Evolutionary conservation across 2,888 invertebrate species (phyloP), one percentile per base, ranked within the genome.

Genomic region (Gasteruption jaculator): DNA sequence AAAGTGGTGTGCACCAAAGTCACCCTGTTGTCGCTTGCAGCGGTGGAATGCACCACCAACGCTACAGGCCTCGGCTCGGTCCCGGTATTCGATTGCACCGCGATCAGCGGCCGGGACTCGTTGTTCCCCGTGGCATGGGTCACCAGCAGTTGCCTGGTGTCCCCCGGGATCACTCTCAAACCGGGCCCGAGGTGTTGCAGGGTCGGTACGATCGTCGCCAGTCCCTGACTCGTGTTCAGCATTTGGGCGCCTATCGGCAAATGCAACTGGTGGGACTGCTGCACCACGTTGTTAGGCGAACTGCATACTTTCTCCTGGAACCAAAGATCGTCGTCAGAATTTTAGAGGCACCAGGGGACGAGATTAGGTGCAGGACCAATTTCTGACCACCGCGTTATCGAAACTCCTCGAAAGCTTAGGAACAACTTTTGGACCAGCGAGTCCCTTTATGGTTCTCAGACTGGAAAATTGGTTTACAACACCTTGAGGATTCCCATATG

Each of bases 1-100:
- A 68, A 55, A 58, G 64, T 65, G 43, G 70, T 68, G 54, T 71
- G 70, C 37, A 71, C 65, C 45, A 71, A 62, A 38, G 70, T 68
- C 26, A 70, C 69, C 36, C 70, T 56, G 48, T 68, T 71, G 49
- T 71, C 70, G 54, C 61, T 71, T 21, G 70, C 61, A 33, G 63
- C 56, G 16, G 68, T 62, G 33, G 70, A 66, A 51, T 71, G 70
- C 43, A 71, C 70, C 45, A 70, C 70, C 43, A 70, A 41, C 18
- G 70, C 68, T 19, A 71, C 70, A 30, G 69, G 68, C 51, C 69
- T 65, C 49, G 68, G 54, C 49, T 70, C 70, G 45, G 55, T 64
- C 46, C 63, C 61, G 50, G 63, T 53, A 41, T 63, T 68, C 21
- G 70, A 65, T 46, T 70, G 70, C 44, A 68, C 68, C 15, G 66